phyloP scores from a whole-genome alignment of 2,888 invertebrate genomes.

The Pterobdella sp. region DNA sequence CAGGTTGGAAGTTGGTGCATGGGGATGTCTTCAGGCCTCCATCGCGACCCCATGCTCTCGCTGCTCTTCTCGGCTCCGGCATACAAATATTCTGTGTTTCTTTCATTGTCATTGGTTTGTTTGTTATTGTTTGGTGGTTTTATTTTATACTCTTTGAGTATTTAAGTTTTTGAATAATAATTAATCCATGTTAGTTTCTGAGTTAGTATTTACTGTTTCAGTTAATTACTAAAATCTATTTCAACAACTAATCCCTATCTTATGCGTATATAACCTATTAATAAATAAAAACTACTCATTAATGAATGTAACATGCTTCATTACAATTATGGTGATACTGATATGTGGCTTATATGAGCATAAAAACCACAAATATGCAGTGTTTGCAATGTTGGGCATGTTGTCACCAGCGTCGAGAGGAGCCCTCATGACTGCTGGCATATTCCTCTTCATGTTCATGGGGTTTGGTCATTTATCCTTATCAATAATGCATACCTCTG shows the following conservation, averaged over 20 bases:
- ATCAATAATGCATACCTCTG: too few relatives aligned
- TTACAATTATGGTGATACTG: too few relatives aligned
- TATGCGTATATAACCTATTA: too few relatives aligned
- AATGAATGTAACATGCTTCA: too few relatives aligned
- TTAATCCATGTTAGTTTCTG: not conserved
- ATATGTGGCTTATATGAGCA: too few relatives aligned
- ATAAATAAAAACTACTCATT: too few relatives aligned
- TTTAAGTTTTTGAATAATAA: not conserved
- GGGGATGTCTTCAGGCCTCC: conserved; percentile 96
- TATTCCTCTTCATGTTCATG: conserved; percentile 92
- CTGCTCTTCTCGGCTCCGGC: conserved; percentile 87
- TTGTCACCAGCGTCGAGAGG: conserved; percentile 91
- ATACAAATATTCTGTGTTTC: conserved; percentile 93
- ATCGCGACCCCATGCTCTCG: conserved; percentile 74
- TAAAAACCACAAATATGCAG: conserved; percentile 56
- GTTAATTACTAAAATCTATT: too few relatives aligned
- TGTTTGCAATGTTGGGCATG: conserved; percentile 97
- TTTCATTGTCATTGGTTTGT: conserved; percentile 83
- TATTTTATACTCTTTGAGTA: not conserved
- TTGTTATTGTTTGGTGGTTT: not conserved
- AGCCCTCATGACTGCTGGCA: conserved; percentile 86
- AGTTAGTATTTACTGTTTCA: too few relatives aligned
- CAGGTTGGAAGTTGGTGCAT: conserved; percentile 97
- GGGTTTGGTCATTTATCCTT: conserved; percentile 61
- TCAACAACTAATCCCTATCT: too few relatives aligned